These are phyloP conservation scores for Ditula angustiorana DNA, from an alignment of 2,888 invertebrate genomes.

Conservation along the genomic window DNA sequence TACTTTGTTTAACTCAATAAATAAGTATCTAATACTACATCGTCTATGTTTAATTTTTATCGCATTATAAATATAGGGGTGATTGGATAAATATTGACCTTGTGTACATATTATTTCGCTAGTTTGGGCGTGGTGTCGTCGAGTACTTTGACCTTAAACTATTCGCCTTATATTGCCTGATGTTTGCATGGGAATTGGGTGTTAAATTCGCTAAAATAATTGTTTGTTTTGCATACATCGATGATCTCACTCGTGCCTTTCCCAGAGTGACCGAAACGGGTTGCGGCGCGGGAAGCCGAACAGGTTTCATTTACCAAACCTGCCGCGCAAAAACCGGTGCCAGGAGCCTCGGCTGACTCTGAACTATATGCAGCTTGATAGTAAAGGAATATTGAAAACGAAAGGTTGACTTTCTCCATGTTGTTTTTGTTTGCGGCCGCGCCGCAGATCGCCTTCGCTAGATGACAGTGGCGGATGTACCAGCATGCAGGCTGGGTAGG, in stretches of 20 bases:
- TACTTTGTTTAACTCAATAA: too few species aligned
- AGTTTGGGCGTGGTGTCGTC: background rate
- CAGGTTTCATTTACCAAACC: conserved; percentile 2
- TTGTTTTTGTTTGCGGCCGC: too few species aligned
- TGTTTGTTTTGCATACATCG: background rate
- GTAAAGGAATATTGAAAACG: conserved; percentile 2
- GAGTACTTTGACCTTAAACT: conserved; percentile 4
- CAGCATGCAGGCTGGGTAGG: too few species aligned
- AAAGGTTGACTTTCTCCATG: background rate
- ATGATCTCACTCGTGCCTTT: conserved; percentile 9
- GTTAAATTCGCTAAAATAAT: background rate
- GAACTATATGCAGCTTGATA: too few species aligned
- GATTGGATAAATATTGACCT: too few species aligned
- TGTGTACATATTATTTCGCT: too few species aligned
- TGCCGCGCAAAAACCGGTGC: background rate
- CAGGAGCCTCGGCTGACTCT: background rate
- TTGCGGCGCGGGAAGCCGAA: background rate
- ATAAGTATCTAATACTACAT: too few species aligned
- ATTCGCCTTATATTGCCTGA: background rate
- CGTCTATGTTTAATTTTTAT: too few species aligned
- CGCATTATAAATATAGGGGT: too few species aligned
- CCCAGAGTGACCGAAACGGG: background rate
- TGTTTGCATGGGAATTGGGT: background rate
- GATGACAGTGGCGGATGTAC: too few species aligned
- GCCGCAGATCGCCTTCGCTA: background rate